Conservation (phyloP, 2,113 vertebrate genomes). For the Scartelaos histophorus region DNA sequence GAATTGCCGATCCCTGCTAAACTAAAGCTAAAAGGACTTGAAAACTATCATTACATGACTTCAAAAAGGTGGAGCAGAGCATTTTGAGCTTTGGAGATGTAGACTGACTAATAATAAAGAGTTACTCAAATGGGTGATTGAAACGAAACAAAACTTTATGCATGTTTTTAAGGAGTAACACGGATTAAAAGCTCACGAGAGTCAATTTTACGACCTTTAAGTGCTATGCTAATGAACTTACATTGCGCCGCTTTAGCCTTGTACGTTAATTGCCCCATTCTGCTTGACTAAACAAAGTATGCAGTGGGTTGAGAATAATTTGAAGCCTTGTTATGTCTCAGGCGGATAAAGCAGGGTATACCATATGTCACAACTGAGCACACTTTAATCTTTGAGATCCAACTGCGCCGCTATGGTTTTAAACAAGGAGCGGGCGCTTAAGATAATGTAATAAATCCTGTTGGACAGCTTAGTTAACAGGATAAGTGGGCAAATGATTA, state of each 20-base stretch:
- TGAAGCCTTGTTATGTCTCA: constrained; percentile 12
- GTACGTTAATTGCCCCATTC: constrained; percentile 14
- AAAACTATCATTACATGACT: too few species aligned
- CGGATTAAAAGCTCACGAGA: too few species aligned
- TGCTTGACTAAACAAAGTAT: constrained; percentile 8
- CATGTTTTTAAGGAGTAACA: too few species aligned
- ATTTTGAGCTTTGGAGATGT: too few species aligned
- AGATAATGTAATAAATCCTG: constrained; percentile 66
- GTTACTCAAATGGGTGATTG: too few species aligned
- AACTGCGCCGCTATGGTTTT: constrained; percentile 18
- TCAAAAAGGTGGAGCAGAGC: too few species aligned
- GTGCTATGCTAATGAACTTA: too few species aligned
- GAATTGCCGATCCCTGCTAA: too few species aligned
- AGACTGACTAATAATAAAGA: too few species aligned
- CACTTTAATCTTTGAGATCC: constrained; percentile 46
- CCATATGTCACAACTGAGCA: constrained; percentile 59
- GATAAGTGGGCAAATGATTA: constrained; percentile 50
- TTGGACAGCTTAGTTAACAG: constrained; percentile 44
- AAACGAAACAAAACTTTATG: too few species aligned
- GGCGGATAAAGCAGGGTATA: constrained; percentile 29
- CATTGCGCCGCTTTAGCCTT: constrained; percentile 18
- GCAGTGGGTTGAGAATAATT: constrained; percentile 6
- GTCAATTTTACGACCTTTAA: neutral
- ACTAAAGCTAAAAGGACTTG: too few species aligned
- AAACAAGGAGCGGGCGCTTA: constrained; percentile 50